Evolutionary conservation across 2,113 vertebrate species (phyloP).

Genomic region (Montifringilla adamsi): DNA sequence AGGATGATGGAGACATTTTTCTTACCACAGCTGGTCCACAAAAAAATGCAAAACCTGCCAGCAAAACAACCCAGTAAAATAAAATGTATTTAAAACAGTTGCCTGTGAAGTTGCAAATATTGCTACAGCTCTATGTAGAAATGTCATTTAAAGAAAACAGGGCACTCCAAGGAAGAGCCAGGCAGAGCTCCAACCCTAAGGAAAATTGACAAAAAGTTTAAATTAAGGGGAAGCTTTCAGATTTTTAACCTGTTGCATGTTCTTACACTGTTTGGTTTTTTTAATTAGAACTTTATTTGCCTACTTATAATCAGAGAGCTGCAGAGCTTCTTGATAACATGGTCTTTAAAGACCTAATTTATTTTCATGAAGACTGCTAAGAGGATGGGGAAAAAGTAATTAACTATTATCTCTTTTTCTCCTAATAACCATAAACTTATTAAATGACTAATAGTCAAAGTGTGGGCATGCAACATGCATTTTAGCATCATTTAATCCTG

Average conservation of each 20-base stretch:
- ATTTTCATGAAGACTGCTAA: constrained; percentile 61
- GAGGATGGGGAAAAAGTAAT: constrained; percentile 63
- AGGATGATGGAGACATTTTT: background rate
- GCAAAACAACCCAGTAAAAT: background rate
- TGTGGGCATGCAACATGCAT: background rate
- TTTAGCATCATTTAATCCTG: constrained; percentile 23
- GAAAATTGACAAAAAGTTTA: background rate
- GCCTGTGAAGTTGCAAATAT: accelerated
- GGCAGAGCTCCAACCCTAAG: background rate
- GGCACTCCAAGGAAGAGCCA: background rate
- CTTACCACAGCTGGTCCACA: background rate
- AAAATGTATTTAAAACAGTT: background rate
- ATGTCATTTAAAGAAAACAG: background rate
- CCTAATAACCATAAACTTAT: constrained; percentile 66
- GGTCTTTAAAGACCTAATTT: constrained; percentile 68
- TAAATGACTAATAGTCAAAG: constrained; percentile 55
- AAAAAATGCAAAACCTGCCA: background rate
- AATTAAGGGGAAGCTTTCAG: background rate
- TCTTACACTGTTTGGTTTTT: background rate
- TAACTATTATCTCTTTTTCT: constrained; percentile 65
- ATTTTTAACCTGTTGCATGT: background rate
- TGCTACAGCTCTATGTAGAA: background rate
- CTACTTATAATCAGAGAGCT: constrained; percentile 49
- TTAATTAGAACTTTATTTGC: constrained; percentile 43
- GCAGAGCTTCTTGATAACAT: constrained; percentile 47